Percentiles rank a stretch among this genome's conserved stretches.
Conservation (phyloP, 1,140 invertebrate species). For the Drosophila hydei region DNA sequence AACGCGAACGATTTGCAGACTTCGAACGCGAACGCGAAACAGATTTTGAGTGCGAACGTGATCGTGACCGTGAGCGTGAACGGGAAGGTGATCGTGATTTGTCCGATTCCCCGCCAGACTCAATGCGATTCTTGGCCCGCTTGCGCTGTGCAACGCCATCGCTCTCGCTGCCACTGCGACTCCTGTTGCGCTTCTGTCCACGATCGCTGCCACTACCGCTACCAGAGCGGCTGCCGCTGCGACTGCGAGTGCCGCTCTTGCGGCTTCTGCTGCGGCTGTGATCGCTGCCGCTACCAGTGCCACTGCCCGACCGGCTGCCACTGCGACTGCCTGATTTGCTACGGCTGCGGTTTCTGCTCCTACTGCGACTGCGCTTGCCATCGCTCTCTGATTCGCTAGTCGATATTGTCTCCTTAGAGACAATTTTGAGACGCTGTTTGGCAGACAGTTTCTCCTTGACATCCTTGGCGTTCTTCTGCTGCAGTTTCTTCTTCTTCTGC, state of each 20-base stretch:
- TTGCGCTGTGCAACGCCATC: slow-evolving; percentile 50
- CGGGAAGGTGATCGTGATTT: slow-evolving; percentile 56
- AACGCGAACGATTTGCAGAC: slow-evolving; percentile 76
- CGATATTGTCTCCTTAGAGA: slow-evolving; percentile 97
- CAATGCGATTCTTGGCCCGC: slow-evolving; percentile 80
- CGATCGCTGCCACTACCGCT: slow-evolving; percentile 81
- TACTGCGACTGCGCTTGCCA: slow-evolving; percentile 78
- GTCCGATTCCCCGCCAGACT: slow-evolving; percentile 82
- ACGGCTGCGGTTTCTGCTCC: slow-evolving; percentile 10
- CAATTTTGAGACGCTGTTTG: slow-evolving; percentile 94
- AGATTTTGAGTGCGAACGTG: slow-evolving; percentile 79
- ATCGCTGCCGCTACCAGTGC: slow-evolving; percentile 48
- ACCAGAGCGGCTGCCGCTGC: slow-evolving; percentile 50
- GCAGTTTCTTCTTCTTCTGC: slow-evolving; percentile 82
- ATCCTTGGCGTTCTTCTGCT: slow-evolving; percentile 84
- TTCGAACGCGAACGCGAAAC: slow-evolving; percentile 65
- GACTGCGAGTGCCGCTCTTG: slow-evolving; percentile 50
- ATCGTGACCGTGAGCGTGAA: slow-evolving; percentile 76
- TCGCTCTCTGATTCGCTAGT: slow-evolving; percentile 96
- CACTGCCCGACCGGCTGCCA: slow-evolving; percentile 41
- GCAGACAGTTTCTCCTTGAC: slow-evolving; percentile 87
- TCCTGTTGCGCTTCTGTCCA: slow-evolving; percentile 65
- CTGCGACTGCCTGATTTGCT: slow-evolving; percentile 51
- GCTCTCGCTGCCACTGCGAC: slow-evolving; percentile 73
- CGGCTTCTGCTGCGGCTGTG: slow-evolving; percentile 48